phyloP scores from a whole-genome alignment of 2,888 invertebrate genomes.

The Trichopoda pennipes region DNA sequence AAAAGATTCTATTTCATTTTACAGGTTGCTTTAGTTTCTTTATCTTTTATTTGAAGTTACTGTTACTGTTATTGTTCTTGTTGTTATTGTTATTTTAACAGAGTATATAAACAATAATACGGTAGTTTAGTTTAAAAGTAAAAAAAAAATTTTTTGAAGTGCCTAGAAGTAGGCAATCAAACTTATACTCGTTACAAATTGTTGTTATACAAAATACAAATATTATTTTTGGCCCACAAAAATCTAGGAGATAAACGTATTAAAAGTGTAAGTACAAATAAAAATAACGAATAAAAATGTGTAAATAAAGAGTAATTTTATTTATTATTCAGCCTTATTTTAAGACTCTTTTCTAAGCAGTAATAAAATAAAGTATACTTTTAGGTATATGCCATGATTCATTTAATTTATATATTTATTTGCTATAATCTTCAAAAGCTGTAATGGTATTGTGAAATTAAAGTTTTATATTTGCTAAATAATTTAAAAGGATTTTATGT shows the following conservation, averaged over 20 bases:
- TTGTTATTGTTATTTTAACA: slow-evolving; percentile 20
- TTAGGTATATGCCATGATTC: slow-evolving; percentile 41
- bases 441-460: slow-evolving; percentile 6
- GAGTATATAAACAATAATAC: slow-evolving; percentile 57
- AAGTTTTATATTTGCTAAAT: not conserved
- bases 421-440: slow-evolving; percentile 27
- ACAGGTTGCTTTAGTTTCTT: slow-evolving; percentile 17
- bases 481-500: not conserved
- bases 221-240: slow-evolving; percentile 3
- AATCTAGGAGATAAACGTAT: slow-evolving; percentile 34
- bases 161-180: slow-evolving; percentile 60
- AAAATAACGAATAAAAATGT: slow-evolving; percentile 10
- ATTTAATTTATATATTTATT: slow-evolving; percentile 32
- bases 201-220: slow-evolving; percentile 29
- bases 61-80: not conserved
- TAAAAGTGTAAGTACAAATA: slow-evolving; percentile 1
- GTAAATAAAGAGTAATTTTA: slow-evolving; percentile 50
- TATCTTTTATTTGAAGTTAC: not conserved
- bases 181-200: slow-evolving; percentile 51
- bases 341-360: slow-evolving; percentile 18
- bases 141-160: slow-evolving; percentile 29
- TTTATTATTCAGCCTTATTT: slow-evolving; percentile 41
- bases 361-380: slow-evolving; percentile 51
- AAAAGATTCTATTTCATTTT: slow-evolving; percentile 23
- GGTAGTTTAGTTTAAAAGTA: slow-evolving; percentile 9